Percentiles rank a stretch among this genome's conserved stretches.
Conservation (phyloP, 2,888 invertebrate genomes). For the Griposia aprilina region DNA sequence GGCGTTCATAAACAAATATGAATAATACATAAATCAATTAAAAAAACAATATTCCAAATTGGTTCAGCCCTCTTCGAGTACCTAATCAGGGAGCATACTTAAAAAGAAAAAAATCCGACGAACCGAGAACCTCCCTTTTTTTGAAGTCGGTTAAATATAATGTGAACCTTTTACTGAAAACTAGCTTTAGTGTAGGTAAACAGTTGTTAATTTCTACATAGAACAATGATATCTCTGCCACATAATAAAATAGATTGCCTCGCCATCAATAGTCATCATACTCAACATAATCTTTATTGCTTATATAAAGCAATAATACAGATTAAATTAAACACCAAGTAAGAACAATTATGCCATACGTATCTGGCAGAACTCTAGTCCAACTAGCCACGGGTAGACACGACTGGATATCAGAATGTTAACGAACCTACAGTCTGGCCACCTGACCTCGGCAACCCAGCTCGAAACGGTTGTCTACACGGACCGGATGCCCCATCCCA, state of each 20-base stretch:
- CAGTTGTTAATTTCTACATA: background rate
- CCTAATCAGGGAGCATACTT: too few species aligned
- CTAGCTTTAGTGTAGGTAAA: too few species aligned
- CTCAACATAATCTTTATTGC: background rate
- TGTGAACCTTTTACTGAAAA: background rate
- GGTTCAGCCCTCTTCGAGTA: background rate
- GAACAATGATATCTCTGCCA: background rate
- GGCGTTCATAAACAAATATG: constrained; percentile 22
- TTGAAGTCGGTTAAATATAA: too few species aligned
- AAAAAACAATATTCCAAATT: background rate
- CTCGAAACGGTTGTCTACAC: background rate
- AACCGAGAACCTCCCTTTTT: too few species aligned
- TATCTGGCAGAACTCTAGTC: background rate
- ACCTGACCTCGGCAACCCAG: background rate
- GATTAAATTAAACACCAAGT: background rate
- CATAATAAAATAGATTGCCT: background rate
- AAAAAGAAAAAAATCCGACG: too few species aligned
- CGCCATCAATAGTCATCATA: background rate
- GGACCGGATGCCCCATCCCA: background rate
- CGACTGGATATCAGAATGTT: background rate
- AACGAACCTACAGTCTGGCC: background rate
- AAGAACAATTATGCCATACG: background rate
- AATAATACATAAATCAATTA: background rate
- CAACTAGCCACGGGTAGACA: background rate
- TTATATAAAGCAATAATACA: background rate